Evolutionary conservation across 2,888 invertebrate genomes (phyloP).

Genomic region (Caenorhabditis japonica): DNA sequence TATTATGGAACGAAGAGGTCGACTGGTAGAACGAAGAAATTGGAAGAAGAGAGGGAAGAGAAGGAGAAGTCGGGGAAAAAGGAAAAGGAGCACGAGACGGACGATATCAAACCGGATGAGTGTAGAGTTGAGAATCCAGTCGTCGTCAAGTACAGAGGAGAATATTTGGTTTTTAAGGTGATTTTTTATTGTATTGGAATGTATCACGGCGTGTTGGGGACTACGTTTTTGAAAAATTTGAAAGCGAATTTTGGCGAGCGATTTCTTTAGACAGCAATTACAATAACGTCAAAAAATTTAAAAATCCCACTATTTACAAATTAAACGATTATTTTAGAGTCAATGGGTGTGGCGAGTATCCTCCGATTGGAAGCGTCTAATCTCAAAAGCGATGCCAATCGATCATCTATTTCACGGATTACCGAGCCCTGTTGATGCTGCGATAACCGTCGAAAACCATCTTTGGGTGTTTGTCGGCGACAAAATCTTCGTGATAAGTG

Average conservation of each 20-base stretch:
- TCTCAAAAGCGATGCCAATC: constrained; percentile 27
- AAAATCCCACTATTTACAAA: neutral
- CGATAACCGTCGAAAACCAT: constrained; percentile 35
- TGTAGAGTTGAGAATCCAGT: constrained; percentile 46
- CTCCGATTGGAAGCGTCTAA: constrained; percentile 25
- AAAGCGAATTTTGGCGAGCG: too few species aligned
- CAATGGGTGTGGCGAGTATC: constrained; percentile 49
- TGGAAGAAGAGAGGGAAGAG: neutral
- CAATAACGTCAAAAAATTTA: too few species aligned
- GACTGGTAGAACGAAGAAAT: neutral
- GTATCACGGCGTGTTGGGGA: too few species aligned
- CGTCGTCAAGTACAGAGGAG: constrained; percentile 42
- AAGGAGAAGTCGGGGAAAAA: neutral
- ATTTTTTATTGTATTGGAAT: too few species aligned
- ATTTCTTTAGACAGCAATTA: too few species aligned
- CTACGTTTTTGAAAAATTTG: too few species aligned
- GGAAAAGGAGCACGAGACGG: constrained; percentile 4
- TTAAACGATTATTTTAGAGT: constrained; percentile 25
- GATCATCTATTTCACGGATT: constrained; percentile 35
- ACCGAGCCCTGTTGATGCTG: constrained; percentile 44
- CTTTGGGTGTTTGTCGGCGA: constrained; percentile 52
- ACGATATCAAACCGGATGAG: constrained; percentile 35
- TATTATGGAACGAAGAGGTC: constrained; percentile 22
- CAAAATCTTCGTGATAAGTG: constrained; percentile 37
- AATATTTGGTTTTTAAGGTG: constrained; percentile 52